These are phyloP conservation scores for Hylaea fasciaria DNA, from an alignment of 2,888 invertebrate genomes.

Conservation along the genomic window DNA sequence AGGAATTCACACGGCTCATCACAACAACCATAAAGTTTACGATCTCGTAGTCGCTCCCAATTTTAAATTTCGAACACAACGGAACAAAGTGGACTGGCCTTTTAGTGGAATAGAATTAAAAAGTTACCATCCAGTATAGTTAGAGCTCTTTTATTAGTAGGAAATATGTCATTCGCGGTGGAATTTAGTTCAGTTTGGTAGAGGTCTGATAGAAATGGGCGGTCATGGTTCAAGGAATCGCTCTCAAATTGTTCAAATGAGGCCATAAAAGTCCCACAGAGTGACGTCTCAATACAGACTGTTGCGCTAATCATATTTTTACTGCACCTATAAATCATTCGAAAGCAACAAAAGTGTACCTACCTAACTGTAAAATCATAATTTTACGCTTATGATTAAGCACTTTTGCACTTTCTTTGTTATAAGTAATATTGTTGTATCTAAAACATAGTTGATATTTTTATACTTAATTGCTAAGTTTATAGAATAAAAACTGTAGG, in stretches of 20 bases:
- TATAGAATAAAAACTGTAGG: too few species aligned
- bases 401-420: too few species aligned
- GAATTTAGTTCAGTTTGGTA: slow-evolving; percentile 36
- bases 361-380: slow-evolving; percentile 55
- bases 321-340: slow-evolving; percentile 71
- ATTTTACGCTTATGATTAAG: slow-evolving; percentile 50
- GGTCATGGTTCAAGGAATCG: slow-evolving; percentile 75
- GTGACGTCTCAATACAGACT: slow-evolving; percentile 72
- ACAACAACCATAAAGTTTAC: slow-evolving; percentile 73
- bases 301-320: slow-evolving; percentile 77
- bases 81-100: slow-evolving; percentile 52
- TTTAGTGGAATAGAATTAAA: slow-evolving; percentile 55
- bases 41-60: slow-evolving; percentile 63
- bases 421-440: too few species aligned
- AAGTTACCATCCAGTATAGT: slow-evolving; percentile 48
- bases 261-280: slow-evolving; percentile 76
- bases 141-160: slow-evolving; percentile 43
- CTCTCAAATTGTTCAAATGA: slow-evolving; percentile 75
- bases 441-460: too few species aligned
- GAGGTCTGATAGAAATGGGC: slow-evolving; percentile 56
- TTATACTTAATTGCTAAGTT: too few species aligned
- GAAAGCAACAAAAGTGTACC: slow-evolving; percentile 59
- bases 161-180: slow-evolving; percentile 28
- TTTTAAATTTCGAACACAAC: slow-evolving; percentile 66
- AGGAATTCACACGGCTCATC: slow-evolving; percentile 70